These are phyloP conservation scores for Thera britannica DNA, from an alignment of 2,888 invertebrate species.

Conservation along the genomic window DNA sequence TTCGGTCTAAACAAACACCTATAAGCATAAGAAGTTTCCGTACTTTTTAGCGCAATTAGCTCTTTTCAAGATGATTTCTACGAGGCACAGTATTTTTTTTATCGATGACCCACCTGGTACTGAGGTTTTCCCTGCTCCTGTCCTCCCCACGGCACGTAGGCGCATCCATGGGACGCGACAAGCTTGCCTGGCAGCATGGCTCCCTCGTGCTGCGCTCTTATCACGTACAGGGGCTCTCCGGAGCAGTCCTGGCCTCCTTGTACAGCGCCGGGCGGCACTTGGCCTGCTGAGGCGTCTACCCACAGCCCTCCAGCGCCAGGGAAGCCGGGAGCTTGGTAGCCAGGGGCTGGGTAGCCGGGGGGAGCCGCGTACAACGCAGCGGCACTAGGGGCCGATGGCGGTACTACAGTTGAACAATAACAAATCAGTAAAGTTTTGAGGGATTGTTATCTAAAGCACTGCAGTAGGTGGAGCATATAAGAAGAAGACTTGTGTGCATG, in stretches of 20 bases:
- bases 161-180: constrained; percentile 90
- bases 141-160: constrained; percentile 93
- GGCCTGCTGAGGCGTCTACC: constrained; percentile 86
- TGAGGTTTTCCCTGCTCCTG: constrained; percentile 89
- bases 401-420: constrained; percentile 42
- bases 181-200: constrained; percentile 93
- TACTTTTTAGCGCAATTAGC: no score
- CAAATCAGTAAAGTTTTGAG: neutral
- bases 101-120: constrained; percentile 86
- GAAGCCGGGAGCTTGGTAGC: constrained; percentile 7
- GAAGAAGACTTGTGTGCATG: neutral
- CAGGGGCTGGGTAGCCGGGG: constrained; percentile 65
- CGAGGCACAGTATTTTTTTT: neutral
- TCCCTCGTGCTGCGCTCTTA: constrained; percentile 91
- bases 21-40: no score
- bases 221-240: constrained; percentile 87
- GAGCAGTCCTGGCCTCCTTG: constrained; percentile 85
- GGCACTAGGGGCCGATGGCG: constrained; percentile 68
- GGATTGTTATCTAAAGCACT: neutral
- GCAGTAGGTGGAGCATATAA: neutral
- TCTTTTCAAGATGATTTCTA: no score
- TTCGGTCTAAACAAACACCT: no score
- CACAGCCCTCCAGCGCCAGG: constrained; percentile 68
- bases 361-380: constrained; percentile 67
- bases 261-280: constrained; percentile 89